Conservation (phyloP, 2,888 invertebrate species). For the Nomada flava region DNA sequence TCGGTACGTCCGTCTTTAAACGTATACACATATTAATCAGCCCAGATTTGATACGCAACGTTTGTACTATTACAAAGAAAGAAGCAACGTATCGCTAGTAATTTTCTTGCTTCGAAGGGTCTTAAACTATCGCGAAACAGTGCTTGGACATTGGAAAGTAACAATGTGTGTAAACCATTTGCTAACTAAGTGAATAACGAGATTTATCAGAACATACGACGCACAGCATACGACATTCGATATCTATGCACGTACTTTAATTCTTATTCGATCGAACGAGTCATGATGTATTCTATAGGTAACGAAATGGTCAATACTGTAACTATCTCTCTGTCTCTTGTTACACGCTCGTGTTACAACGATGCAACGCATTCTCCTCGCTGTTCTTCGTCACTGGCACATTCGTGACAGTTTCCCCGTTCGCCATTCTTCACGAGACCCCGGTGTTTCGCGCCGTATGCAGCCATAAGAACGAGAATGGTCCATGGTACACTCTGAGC, state of each 20-base stretch:
- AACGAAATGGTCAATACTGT: too few relatives aligned
- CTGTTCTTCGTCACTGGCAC: constrained; percentile 33
- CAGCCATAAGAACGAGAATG: constrained; percentile 32
- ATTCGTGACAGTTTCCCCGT: constrained; percentile 25
- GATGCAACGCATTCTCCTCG: constrained; percentile 13
- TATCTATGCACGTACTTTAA: constrained; percentile 31
- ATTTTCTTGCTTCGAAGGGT: background rate
- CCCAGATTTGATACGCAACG: constrained; percentile 13
- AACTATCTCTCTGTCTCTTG: constrained; percentile 26
- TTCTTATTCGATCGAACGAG: constrained; percentile 4
- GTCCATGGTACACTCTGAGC: constrained; percentile 32
- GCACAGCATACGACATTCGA: constrained; percentile 27
- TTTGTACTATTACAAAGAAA: background rate
- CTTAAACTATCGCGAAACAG: too few relatives aligned
- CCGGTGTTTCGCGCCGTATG: constrained; percentile 36
- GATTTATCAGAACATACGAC: background rate
- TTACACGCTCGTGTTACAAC: constrained; percentile 2
- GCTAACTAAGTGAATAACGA: background rate
- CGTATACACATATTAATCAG: background rate
- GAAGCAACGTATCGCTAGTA: background rate
- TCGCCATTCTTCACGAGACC: constrained; percentile 35
- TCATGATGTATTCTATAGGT: background rate
- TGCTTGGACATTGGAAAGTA: constrained; percentile 12
- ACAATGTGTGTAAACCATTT: constrained; percentile 21
- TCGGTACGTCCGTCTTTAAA: background rate